Base-by-base conservation (phyloP, 2,888 invertebrate species). In the Ceraclea dissimilis region DNA sequence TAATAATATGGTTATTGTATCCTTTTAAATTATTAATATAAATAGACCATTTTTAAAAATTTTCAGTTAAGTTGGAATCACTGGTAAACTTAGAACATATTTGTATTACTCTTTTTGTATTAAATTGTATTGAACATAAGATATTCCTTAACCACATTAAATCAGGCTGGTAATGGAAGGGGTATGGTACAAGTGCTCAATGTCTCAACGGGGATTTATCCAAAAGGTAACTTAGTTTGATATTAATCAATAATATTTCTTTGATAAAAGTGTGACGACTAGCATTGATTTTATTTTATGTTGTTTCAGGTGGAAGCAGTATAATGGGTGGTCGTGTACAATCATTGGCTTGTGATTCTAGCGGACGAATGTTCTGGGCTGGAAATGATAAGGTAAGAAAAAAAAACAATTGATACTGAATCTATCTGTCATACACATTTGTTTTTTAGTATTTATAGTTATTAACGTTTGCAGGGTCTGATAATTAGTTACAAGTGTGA, bases 1-100 rank as follows among this genome's bases (percentile, higher is more conserved):
- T 68, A 91, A 91, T 68, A 92, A 92, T 71, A 83, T 91, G 76
- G 84, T 91, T 64, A 83, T 90, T 66, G 88, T 88, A 86, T 85
- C 85, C 84, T 84, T 81, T 73, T 17, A 20, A 6, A 19, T 46
- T 6, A 16, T 44, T 31, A 31, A 31, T n/a, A 31, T 31, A 31
- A 31, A 31, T 31, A 31, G 11, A 31, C 11, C 4, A 39, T 39
- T n/a, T n/a, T n/a, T n/a, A n/a, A n/a, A n/a, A n/a, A n/a, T n/a
- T n/a, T n/a, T n/a, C n/a, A n/a, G n/a, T n/a, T n/a, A n/a, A n/a
- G n/a, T 13, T 33, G 33, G 33, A 10, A 10, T 10, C 13, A 33
- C 33, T 33, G 13, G 13, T 33, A 33, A 33, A 10, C 13, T 10
- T 33, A 33, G 8, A 10, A 33, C 33, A 13, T 33, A 13, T 33